Evolutionary conservation across 2,113 vertebrate genomes (phyloP), one percentile per base, ranked within the genome.

Genomic region (Mobula hypostoma): DNA sequence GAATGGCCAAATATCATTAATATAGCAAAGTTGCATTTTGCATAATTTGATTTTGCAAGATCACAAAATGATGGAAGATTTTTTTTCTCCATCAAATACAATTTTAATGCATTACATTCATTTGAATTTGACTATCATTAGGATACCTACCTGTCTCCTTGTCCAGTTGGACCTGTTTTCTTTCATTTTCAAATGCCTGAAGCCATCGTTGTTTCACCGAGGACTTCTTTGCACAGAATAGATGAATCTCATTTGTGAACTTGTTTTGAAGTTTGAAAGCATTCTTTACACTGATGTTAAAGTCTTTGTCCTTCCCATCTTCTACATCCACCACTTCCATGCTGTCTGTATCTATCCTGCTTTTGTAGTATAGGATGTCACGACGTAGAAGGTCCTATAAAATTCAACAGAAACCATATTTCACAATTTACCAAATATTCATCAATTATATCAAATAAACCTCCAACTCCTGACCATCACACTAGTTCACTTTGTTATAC

Each of bases 171-270:
- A 99, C 98, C 95, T 98, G 98, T 80, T 96, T 97, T 95, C 98
- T 97, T 95, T 99, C 98, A 0, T 98, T 98, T 72, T 97, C 95
- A 40, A 99, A 99, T 0, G 99, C 98, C 94, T 98, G 96, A 63
- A 99, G 96, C 99, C 98, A 99, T 94, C 98, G 98, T 94, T 98
- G 97, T 74, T 99, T 99, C 95, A 98, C 98, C 95, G 99, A 98
- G 0, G 98, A 97, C 94, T 99, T 99, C 95, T 98, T 99, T 95
- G 98, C 97, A 68, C 98, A 98, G 94, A 99, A 97, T n/a, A 99
- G 96, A 94, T 98, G 97, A 48, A 98, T 95, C 94, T 98, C 98
- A 0, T 98, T 97, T 0, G 96, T 96, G 32, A 94, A 78, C 8
- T 94, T 94, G 0, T 97, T 97, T 27, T 95, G 95, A 90, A 99